phyloP scores from a whole-genome alignment of 2,888 invertebrate genomes.

The Nemapogon koenigi region DNA sequence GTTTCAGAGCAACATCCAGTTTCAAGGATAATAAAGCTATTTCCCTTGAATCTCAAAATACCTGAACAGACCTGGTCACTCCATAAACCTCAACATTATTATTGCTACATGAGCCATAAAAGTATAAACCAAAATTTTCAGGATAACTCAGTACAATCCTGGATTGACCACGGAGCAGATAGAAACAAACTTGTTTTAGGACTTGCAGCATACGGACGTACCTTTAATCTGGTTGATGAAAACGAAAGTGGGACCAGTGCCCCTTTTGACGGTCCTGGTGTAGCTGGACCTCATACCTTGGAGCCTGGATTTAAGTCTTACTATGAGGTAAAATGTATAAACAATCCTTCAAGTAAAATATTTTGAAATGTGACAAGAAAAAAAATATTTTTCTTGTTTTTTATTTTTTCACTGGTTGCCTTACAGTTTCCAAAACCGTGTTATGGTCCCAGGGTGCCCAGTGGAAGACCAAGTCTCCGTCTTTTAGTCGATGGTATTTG shows the following conservation, averaged over 20 bases:
- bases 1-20: too few species aligned
- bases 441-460: too few species aligned
- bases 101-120: too few species aligned
- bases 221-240: conserved; percentile 59
- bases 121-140: conserved; percentile 24
- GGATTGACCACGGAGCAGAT: conserved; percentile 59
- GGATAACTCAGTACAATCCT: conserved; percentile 52
- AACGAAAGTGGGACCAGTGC: conserved; percentile 50
- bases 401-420: too few species aligned
- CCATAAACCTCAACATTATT: too few species aligned
- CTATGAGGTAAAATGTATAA: conserved; percentile 16
- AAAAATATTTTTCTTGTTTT: too few species aligned
- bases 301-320: conserved; percentile 15
- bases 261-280: conserved; percentile 47
- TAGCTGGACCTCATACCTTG: conserved; percentile 33
- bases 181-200: conserved; percentile 67
- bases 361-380: not conserved
- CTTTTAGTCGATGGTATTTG: too few species aligned
- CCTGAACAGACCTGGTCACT: too few species aligned
- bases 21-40: too few species aligned
- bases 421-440: too few species aligned
- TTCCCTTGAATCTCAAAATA: too few species aligned
- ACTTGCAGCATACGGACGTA: conserved; percentile 67
- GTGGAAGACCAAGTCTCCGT: too few species aligned
- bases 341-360: not conserved